A percentile compares a stretch with the other conserved stretches of the same genome.
Evolutionary conservation across 1,140 invertebrate genomes (phyloP).

Genomic region (Cyrtorhinus lividipennis): DNA sequence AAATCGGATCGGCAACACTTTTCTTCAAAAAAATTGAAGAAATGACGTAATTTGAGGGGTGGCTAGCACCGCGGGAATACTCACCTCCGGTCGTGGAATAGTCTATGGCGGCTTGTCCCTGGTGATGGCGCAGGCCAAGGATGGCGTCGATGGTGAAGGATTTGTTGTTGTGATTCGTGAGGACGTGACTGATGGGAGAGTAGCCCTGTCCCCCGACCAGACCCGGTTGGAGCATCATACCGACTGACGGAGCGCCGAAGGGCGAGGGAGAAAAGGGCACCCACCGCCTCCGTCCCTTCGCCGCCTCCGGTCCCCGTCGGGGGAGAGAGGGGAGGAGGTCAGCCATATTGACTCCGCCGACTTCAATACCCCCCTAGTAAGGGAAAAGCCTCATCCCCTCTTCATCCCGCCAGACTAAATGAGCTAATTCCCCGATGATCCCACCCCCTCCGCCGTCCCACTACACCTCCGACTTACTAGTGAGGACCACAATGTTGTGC

Average conservation of each 20-base stretch:
- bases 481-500: no score
- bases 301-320: background rate
- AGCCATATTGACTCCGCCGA: background rate
- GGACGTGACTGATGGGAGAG: conserved; percentile 10
- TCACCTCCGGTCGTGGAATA: conserved; percentile 15
- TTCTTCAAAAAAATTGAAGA: no score
- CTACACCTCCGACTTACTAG: no score
- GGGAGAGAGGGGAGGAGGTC: no score
- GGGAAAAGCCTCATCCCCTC: no score
- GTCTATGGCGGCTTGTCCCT: conserved; percentile 14
- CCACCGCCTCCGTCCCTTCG: background rate
- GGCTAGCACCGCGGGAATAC: no score
- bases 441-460: no score
- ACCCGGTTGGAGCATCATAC: conserved; percentile 11
- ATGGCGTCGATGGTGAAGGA: conserved; percentile 71
- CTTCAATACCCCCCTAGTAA: conserved; percentile 3
- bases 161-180: conserved; percentile 30
- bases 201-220: conserved; percentile 1
- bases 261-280: no score
- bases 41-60: no score
- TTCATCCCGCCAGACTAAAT: background rate
- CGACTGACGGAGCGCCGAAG: background rate
- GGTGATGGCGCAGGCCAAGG: conserved; percentile 40
- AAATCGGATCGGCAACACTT: no score
- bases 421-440: no score